Evolutionary conservation across 2,888 invertebrate species (phyloP).

Genomic region (Ephialtes manifestator): DNA sequence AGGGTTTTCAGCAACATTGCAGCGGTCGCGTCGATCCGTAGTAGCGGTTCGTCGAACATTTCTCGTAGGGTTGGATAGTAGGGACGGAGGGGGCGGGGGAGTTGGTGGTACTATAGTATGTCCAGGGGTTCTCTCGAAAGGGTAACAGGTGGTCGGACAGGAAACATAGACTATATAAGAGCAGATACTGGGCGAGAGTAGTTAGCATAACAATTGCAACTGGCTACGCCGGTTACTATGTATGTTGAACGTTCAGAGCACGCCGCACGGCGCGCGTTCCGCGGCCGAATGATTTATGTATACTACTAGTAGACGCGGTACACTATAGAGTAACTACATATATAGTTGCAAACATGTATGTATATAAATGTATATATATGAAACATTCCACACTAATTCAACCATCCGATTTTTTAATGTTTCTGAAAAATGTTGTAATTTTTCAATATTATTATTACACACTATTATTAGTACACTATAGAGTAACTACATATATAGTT

Average conservation of each 20-base stretch:
- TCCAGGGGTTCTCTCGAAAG: slow-evolving; percentile 74
- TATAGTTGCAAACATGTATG: neutral
- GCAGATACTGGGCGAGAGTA: slow-evolving; percentile 80
- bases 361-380: too few relatives aligned
- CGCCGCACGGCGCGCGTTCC: slow-evolving; percentile 52
- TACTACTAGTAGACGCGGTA: slow-evolving; percentile 53
- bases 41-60: slow-evolving; percentile 48
- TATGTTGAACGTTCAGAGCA: slow-evolving; percentile 68
- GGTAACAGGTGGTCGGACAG: slow-evolving; percentile 85
- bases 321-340: slow-evolving; percentile 2
- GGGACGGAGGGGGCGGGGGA: neutral
- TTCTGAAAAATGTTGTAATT: too few relatives aligned
- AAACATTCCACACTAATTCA: too few relatives aligned
- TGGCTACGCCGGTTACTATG: slow-evolving; percentile 75
- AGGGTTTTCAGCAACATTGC: slow-evolving; percentile 4
- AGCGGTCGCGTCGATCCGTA: slow-evolving; percentile 42
- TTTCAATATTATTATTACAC: too few relatives aligned
- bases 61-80: slow-evolving; percentile 45
- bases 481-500: too few relatives aligned
- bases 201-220: slow-evolving; percentile 85
- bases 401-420: too few relatives aligned
- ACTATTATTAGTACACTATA: too few relatives aligned
- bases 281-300: slow-evolving; percentile 82
- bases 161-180: slow-evolving; percentile 83
- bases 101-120: slow-evolving; percentile 38